Evolutionary conservation across 92 coral and sea anemone species (phyloP).

Genomic region (Porites divaricata): DNA sequence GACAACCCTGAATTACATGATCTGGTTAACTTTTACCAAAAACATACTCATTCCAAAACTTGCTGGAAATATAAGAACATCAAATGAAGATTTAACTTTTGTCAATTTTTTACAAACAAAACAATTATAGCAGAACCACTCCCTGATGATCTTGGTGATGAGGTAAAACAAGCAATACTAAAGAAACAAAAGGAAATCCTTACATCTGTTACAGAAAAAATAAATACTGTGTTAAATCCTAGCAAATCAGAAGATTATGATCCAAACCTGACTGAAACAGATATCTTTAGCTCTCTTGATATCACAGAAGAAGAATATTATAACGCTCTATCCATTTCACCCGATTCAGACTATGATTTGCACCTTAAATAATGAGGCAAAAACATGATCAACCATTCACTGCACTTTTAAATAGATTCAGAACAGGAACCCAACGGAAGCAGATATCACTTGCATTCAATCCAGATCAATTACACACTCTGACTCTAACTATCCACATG

Average conservation of each 20-base stretch:
- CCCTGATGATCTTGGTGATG: constrained; percentile 49
- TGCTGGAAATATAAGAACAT: constrained; percentile 55
- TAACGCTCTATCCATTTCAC: constrained; percentile 69
- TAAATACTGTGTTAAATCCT: constrained; percentile 57
- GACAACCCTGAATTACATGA: constrained; percentile 65
- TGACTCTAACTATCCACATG: constrained; percentile 60
- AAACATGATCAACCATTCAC: constrained; percentile 54
- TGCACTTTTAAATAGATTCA: constrained; percentile 50
- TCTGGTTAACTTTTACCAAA: constrained; percentile 61
- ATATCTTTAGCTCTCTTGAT: constrained; percentile 48
- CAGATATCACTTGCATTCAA: constrained; percentile 42
- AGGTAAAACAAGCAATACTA: constrained; percentile 36
- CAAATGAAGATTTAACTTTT: constrained; percentile 59
- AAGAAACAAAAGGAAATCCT: constrained; percentile 60
- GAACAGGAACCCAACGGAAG: constrained; percentile 62
- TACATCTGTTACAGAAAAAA: constrained; percentile 57
- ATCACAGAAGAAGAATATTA: constrained; percentile 69
- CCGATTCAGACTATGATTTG: constrained; percentile 71
- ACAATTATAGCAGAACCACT: constrained; percentile 71
- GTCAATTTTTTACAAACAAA: constrained; percentile 60
- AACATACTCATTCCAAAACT: constrained; percentile 58
- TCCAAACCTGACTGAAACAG: constrained; percentile 59
- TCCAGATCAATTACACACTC: constrained; percentile 48
- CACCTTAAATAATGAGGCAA: constrained; percentile 76
- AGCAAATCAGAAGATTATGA: constrained; percentile 66